Evolutionary conservation across 2,797 vertebrate species (phyloP), one percentile per base, ranked within the genome.

Genomic region (Muscicapa striata): DNA sequence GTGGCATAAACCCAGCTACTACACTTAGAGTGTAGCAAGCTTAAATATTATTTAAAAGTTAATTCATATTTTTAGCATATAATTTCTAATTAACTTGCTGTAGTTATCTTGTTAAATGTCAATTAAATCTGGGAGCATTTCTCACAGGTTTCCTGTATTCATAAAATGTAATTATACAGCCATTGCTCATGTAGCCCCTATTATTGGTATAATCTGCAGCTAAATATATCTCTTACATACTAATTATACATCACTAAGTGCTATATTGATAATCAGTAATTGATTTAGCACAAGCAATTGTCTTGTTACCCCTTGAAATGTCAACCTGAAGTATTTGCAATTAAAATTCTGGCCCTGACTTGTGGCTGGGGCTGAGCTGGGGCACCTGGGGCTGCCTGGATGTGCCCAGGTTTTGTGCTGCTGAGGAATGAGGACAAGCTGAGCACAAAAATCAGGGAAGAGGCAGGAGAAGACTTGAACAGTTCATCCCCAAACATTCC

Each of bases 31-130:
- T 94, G 93, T 87, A 96, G 95, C 89, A 93, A 96, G 96, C 94
- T 97, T 95, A 97, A 98, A 97, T 97, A 98, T 98, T 98, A 98
- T 97, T 97, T 97, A 96, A 97, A 97, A 98, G 96, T 97, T 96
- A 98, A 98, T 98, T 98, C 95, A 89, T 97, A 98, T 98, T 98
- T 97, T 98, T 98, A 97, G 97, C 97, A 97, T 97, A 98, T 98
- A 98, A 97, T 97, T 97, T 95, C 96, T 98, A 98, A 98, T 98
- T 98, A 98, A 98, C 97, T 97, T 95, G 96, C 97, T 89, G 93
- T 92, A 96, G 97, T 98, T 98, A 98, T 98, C 98, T 98, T 98
- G 97, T 97, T 98, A 98, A 98, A 97, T 98, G 97, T 98, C 98
- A 98, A 97, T 98, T 98, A 98, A 97, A 97, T 97, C 95, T 88